Conservation (phyloP, 2,113 vertebrate species). For the Hylia prasina region DNA sequence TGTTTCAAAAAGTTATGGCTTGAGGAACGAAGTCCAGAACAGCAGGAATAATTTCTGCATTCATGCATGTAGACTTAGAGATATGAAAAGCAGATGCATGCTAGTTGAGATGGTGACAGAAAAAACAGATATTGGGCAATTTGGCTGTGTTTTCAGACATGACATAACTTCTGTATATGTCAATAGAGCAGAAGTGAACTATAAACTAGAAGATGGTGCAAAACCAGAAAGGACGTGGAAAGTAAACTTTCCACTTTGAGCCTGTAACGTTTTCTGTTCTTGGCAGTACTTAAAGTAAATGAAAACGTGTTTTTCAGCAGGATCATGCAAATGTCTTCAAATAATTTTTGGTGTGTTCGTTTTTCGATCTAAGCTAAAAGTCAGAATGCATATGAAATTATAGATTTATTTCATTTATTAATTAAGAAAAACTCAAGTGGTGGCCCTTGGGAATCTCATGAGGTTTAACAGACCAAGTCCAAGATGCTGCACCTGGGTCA, state of each 20-base stretch:
- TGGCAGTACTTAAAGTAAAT: neutral
- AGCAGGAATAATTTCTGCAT: neutral
- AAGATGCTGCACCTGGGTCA: neutral
- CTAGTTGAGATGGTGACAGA: neutral
- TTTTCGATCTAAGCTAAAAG: neutral
- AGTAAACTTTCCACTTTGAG: neutral
- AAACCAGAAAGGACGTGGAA: neutral
- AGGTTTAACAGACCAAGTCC: neutral
- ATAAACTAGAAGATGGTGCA: neutral
- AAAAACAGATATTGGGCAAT: neutral
- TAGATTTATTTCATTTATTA: neutral
- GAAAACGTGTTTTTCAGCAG: neutral
- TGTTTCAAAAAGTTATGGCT: neutral
- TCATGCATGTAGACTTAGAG: neutral
- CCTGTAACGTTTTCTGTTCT: neutral
- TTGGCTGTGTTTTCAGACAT: slow-evolving; percentile 12
- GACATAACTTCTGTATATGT: neutral
- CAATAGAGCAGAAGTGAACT: neutral
- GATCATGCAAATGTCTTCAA: neutral
- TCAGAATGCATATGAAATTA: neutral
- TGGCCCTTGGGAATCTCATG: rapidly evolving
- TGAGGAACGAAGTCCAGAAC: neutral
- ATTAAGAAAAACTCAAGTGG: neutral
- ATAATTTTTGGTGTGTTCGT: neutral
- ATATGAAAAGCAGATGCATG: slow-evolving; percentile 8